phyloP scores from a whole-genome alignment of 2,888 invertebrate species.

The Branchellion lobata region DNA sequence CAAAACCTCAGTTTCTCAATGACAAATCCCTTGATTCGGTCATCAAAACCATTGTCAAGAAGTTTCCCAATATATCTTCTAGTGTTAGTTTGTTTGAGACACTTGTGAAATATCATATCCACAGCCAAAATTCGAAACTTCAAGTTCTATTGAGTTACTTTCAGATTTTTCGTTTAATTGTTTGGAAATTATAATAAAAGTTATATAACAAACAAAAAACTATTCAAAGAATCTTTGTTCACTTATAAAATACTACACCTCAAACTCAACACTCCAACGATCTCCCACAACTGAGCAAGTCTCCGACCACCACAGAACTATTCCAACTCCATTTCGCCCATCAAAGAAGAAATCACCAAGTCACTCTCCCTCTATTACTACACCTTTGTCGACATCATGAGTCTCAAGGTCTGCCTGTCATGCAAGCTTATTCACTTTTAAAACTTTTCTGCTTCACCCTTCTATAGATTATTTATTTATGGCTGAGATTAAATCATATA shows the following conservation, averaged over 20 bases:
- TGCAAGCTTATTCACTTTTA: too few species aligned
- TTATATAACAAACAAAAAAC: too few species aligned
- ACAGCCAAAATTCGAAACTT: too few species aligned
- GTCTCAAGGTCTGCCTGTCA: slow-evolving; percentile 80
- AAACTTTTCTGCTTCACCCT: not conserved
- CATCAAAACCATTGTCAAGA: slow-evolving; percentile 87
- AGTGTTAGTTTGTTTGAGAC: slow-evolving; percentile 58
- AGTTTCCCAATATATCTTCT: slow-evolving; percentile 86
- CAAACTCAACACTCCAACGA: not conserved
- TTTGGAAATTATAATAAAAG: too few species aligned
- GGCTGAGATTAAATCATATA: too few species aligned
- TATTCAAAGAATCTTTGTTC: too few species aligned
- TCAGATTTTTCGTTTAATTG: too few species aligned
- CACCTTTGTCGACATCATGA: slow-evolving; percentile 95
- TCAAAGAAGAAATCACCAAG: slow-evolving; percentile 86
- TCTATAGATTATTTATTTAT: too few species aligned
- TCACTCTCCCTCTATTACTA: slow-evolving; percentile 94
- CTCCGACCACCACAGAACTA: slow-evolving; percentile 47
- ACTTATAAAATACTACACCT: too few species aligned
- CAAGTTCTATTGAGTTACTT: too few species aligned
- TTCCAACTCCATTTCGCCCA: slow-evolving; percentile 79
- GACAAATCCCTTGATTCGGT: slow-evolving; percentile 96
- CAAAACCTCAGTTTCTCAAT: slow-evolving; percentile 92
- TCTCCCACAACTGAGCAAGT: not conserved
- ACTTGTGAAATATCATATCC: not conserved